Evolutionary conservation across 2,888 invertebrate species (phyloP).

Genomic region (Acanthosepion lycidas): DNA sequence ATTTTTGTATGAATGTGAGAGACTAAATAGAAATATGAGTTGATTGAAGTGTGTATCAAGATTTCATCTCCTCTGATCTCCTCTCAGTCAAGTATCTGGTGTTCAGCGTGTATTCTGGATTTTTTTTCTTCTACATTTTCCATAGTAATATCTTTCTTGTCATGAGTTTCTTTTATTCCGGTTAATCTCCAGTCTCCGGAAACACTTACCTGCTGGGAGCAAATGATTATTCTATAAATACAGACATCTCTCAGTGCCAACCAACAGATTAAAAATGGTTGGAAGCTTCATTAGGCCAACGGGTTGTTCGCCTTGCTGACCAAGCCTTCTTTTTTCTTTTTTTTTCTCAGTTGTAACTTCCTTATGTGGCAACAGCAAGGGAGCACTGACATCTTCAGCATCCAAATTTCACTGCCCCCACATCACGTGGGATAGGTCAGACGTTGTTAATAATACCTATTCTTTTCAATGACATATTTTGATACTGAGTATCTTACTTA

Average conservation of each 20-base stretch:
- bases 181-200: background rate
- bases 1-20: no score
- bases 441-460: background rate
- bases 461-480: background rate
- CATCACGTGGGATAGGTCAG: background rate
- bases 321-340: background rate
- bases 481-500: no score
- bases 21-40: no score
- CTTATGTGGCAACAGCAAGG: background rate
- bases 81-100: background rate
- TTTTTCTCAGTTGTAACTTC: background rate
- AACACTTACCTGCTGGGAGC: background rate
- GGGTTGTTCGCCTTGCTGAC: background rate
- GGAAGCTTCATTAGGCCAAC: background rate
- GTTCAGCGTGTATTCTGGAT: background rate
- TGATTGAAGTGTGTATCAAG: background rate
- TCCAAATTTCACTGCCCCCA: background rate
- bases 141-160: background rate
- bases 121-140: background rate
- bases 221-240: background rate
- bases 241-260: background rate
- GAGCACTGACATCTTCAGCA: background rate
- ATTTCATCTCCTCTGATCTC: no score
- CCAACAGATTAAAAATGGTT: background rate
- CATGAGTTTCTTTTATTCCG: background rate